Percentiles rank a stretch among this genome's conserved stretches.
Evolutionary conservation across 2,888 invertebrate species (phyloP).

Genomic region (Drosophila meridiana): DNA sequence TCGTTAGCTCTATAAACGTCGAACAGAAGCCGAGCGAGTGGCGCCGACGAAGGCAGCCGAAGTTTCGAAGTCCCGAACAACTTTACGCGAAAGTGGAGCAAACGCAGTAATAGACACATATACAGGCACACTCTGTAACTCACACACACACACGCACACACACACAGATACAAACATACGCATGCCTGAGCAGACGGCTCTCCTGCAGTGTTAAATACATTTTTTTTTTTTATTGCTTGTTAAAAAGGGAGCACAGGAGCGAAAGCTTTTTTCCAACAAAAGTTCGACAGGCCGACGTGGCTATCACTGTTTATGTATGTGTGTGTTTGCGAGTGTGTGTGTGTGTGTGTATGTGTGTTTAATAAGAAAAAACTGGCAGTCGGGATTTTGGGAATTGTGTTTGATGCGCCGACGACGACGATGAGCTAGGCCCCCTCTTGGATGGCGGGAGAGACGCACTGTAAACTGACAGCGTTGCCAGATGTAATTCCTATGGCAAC

Average conservation of each 20-base stretch:
- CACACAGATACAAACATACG: slow-evolving; percentile 10
- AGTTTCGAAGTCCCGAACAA: slow-evolving; percentile 37
- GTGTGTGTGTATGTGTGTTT: slow-evolving; percentile 51
- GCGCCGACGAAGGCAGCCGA: slow-evolving; percentile 51
- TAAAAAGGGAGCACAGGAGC: slow-evolving; percentile 69
- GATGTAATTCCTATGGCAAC: slow-evolving; percentile 53
- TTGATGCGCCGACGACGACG: slow-evolving; percentile 48
- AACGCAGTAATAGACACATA: slow-evolving; percentile 53
- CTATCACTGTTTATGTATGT: slow-evolving; percentile 29
- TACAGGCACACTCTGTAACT: slow-evolving; percentile 17
- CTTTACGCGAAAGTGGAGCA: slow-evolving; percentile 68
- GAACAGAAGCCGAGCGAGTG: slow-evolving; percentile 49
- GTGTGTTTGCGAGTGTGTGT: slow-evolving; percentile 3
- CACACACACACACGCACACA: slow-evolving; percentile 12
- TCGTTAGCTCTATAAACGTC: slow-evolving; percentile 53
- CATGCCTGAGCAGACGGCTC: slow-evolving; percentile 44
- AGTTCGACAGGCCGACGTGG: slow-evolving; percentile 55
- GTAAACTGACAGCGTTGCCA: slow-evolving; percentile 65
- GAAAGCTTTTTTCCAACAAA: slow-evolving; percentile 67
- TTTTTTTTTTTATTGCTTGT: slow-evolving; percentile 32
- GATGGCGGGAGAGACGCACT: background rate
- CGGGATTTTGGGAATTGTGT: slow-evolving; percentile 70
- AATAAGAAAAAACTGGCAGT: slow-evolving; percentile 68
- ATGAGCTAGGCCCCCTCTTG: slow-evolving; percentile 11
- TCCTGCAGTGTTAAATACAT: slow-evolving; percentile 32